A percentile compares a stretch with the other conserved stretches of the same genome.
These are phyloP conservation scores for Takifugu rubripes DNA, from an alignment of 2,797 vertebrate genomes.

Conservation along the genomic window DNA sequence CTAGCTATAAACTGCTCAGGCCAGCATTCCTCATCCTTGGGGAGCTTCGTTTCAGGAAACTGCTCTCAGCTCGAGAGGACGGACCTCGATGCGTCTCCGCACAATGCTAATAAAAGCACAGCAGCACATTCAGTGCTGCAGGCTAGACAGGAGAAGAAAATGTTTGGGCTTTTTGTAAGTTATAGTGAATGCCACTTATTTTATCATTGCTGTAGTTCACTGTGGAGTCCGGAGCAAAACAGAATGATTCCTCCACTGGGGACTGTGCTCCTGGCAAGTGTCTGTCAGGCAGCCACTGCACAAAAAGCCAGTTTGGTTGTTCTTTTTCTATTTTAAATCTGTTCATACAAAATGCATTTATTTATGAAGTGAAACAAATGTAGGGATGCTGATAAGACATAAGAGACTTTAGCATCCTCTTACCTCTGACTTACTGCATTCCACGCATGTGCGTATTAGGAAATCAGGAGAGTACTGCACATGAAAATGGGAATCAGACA, in stretches of 20 bases:
- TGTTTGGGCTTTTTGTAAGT: constrained; percentile 24
- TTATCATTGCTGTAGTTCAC: constrained; percentile 8
- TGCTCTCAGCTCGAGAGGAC: constrained; percentile 38
- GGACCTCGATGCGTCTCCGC: constrained; percentile 22
- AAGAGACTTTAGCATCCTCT: no score
- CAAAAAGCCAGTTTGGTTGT: constrained; percentile 22
- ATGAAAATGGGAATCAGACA: no score
- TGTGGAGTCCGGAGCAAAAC: constrained; percentile 26
- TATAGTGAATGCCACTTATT: constrained; percentile 27
- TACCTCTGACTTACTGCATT: no score
- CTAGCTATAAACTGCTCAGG: constrained; percentile 58
- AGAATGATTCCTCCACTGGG: constrained; percentile 31
- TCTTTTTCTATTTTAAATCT: constrained; percentile 17
- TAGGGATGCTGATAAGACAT: no score
- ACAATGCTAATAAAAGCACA: constrained; percentile 41
- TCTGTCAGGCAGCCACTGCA: constrained; percentile 33
- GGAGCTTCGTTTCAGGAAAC: constrained; percentile 49
- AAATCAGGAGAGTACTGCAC: no score
- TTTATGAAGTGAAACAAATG: no score
- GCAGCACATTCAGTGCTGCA: constrained; percentile 49
- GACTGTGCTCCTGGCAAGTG: constrained; percentile 26
- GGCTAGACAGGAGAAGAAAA: constrained; percentile 29
- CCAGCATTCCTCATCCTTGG: constrained; percentile 55
- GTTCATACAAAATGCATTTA: no score
- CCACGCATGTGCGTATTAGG: no score